These are phyloP conservation scores for Hyles euphorbiae DNA, from an alignment of 1,140 invertebrate species.

Conservation along the genomic window DNA sequence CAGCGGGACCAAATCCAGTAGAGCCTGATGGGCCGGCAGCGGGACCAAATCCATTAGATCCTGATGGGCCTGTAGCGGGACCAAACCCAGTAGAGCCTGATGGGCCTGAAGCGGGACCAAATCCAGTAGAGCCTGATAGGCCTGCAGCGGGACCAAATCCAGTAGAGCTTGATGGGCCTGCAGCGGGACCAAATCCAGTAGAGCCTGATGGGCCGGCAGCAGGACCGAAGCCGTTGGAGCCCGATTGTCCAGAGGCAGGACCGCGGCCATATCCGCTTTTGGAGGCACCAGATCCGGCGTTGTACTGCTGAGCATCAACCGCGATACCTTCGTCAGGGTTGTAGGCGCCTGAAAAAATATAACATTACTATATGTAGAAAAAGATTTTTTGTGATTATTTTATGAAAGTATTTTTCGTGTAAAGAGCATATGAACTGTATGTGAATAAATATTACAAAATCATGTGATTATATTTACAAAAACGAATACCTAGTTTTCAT, in stretches of 20 bases:
- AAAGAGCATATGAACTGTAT: no score
- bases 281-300: conserved; percentile 2
- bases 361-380: neutral
- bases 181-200: conserved; percentile 9
- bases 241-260: conserved; percentile 8
- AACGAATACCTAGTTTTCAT: no score
- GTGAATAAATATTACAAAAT: no score
- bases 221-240: conserved; percentile 9
- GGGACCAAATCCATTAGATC: neutral
- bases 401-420: no score
- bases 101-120: no score
- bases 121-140: no score
- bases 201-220: conserved; percentile 9
- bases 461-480: no score
- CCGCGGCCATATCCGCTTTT: conserved; percentile 18
- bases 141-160: no score
- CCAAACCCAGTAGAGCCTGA: neutral
- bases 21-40: no score
- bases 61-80: conserved; percentile 5
- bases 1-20: no score
- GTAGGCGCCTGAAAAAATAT: conserved; percentile 49
- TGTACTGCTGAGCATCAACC: conserved; percentile 15
- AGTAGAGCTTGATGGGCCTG: conserved; percentile 1
- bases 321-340: conserved; percentile 46
- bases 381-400: no score